phyloP scores from a whole-genome alignment of 2,113 vertebrate genomes.

The Campylomormyrus numenius region DNA sequence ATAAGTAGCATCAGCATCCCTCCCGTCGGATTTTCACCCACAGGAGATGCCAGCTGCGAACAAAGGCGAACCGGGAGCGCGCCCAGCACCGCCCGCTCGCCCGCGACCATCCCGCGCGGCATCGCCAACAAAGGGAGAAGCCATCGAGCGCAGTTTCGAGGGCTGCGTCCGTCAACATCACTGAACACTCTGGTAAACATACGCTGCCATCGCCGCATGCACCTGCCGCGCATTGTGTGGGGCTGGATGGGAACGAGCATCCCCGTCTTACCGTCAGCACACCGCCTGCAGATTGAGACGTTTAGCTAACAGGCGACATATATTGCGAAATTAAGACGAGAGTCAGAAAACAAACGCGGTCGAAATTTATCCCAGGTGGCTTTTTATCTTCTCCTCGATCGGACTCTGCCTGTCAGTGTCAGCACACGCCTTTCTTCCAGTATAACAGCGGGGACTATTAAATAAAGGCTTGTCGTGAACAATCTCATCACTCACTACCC shows the following conservation, averaged over 20 bases:
- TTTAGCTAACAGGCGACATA: not conserved
- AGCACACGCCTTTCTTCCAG: not conserved
- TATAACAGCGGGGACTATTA: not conserved
- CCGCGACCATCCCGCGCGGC: not conserved
- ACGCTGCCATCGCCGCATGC: not conserved
- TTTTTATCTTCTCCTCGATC: not conserved
- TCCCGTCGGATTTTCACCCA: slow-evolving; percentile 17
- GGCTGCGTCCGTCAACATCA: not conserved
- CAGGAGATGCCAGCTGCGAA: slow-evolving; percentile 33
- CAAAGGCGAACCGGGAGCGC: slow-evolving; percentile 42
- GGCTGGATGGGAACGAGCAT: not conserved
- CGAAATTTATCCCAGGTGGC: not conserved
- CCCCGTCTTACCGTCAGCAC: not conserved
- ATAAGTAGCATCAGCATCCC: not conserved
- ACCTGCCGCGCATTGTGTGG: not conserved
- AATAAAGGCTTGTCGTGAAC: not conserved
- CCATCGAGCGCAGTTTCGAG: not conserved
- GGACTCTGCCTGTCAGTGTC: not conserved
- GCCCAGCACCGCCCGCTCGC: slow-evolving; percentile 16
- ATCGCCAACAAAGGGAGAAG: not conserved
- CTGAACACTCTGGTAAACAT: not conserved
- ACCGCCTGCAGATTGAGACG: not conserved
- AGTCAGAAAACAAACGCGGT: not conserved
- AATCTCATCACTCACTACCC: not conserved
- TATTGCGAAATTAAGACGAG: not conserved